Evolutionary conservation across 2,888 invertebrate genomes (phyloP).

Genomic region (Cryptocheilus praepositus): DNA sequence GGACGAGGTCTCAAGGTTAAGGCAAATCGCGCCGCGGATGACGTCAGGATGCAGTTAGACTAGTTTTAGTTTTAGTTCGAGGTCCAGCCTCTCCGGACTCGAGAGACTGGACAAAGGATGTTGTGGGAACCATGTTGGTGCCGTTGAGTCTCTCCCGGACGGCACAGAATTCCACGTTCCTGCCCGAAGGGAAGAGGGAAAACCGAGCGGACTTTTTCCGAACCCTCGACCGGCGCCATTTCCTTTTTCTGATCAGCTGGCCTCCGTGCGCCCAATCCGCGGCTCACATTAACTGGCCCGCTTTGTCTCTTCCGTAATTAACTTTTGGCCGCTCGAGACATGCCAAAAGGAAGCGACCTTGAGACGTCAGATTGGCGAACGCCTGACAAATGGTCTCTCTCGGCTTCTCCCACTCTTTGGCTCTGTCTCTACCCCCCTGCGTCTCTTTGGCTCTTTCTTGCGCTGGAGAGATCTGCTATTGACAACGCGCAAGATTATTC

Average conservation of each 20-base stretch:
- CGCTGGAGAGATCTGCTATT: no score
- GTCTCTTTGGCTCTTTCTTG: constrained; percentile 1
- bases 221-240: constrained; percentile 25
- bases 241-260: neutral
- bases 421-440: constrained; percentile 2
- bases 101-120: constrained; percentile 64
- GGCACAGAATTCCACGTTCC: neutral
- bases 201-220: constrained; percentile 29
- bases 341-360: constrained; percentile 47
- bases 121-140: constrained; percentile 54
- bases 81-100: constrained; percentile 50
- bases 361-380: constrained; percentile 44
- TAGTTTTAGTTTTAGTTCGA: constrained; percentile 71
- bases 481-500: no score
- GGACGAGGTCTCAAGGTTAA: constrained; percentile 66
- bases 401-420: constrained; percentile 12
- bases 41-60: constrained; percentile 73
- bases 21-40: constrained; percentile 69
- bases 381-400: constrained; percentile 48
- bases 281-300: no score
- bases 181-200: neutral
- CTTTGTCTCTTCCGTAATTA: constrained; percentile 48
- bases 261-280: no score
- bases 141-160: constrained; percentile 41
- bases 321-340: constrained; percentile 46